Evolutionary conservation across 1,140 invertebrate genomes (phyloP).

Genomic region (Orussus abietinus): DNA sequence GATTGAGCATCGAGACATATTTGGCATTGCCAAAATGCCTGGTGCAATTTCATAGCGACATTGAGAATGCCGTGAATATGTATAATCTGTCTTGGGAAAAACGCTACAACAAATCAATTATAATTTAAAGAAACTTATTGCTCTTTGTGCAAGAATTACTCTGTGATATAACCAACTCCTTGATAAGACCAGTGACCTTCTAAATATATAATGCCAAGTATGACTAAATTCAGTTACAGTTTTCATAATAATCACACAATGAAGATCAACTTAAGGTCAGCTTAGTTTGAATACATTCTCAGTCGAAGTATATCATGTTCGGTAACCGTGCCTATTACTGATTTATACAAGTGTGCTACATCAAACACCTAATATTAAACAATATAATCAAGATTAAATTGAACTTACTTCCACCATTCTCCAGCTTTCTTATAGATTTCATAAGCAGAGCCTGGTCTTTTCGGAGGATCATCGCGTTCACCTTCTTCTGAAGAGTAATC

Average conservation of each 20-base stretch:
- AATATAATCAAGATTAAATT: not conserved
- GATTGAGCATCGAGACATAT: constrained; percentile 71
- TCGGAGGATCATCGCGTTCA: constrained; percentile 37
- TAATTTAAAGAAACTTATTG: constrained; percentile 11
- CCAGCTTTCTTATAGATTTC: constrained; percentile 49
- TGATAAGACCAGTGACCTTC: no score
- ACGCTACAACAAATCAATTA: constrained; percentile 52
- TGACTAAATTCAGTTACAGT: no score
- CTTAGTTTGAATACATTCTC: no score
- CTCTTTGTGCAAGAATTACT: no score
- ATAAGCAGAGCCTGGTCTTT: constrained; percentile 34
- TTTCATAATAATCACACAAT: no score
- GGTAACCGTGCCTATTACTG: no score
- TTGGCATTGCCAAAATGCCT: constrained; percentile 73
- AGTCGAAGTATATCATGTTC: no score
- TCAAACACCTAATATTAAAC: no score
- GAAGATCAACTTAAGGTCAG: no score
- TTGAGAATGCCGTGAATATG: constrained; percentile 70
- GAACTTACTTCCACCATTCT: constrained; percentile 53
- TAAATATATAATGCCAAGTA: no score
- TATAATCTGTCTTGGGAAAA: constrained; percentile 79
- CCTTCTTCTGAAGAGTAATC: constrained; percentile 49
- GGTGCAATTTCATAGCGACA: constrained; percentile 73
- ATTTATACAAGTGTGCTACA: no score
- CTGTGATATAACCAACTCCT: no score